Base-by-base conservation (phyloP, 1,140 invertebrate genomes). In the Pseudoatta argentina region DNA sequence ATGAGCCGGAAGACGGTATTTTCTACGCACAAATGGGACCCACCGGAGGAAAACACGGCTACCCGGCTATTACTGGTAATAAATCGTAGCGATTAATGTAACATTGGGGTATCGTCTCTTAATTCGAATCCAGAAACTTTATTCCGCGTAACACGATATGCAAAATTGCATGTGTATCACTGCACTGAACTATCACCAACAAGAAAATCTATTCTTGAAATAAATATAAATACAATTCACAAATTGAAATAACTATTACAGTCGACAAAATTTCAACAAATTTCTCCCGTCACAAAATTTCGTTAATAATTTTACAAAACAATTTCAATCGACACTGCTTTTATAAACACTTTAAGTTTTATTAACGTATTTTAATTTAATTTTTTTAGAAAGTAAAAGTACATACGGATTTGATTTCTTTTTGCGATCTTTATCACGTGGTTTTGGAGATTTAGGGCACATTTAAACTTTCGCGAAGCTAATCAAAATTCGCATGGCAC, bases 11-110 rank as follows among this genome's bases (percentile, higher is more conserved):
- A 48, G 98, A 99, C 93, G 97, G 98, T 10, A 97, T 98, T 3
- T 98, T 98, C 93, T 98, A 98, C 93, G 98, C 98, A 0, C 98
- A 98, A 93, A 97, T 98, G 96, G 98, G 98, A 39, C 98, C 98
- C 5, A 98, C 98, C 30, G 98, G 98, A 12, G 98, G 98, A 30
- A 97, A 98, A 93, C 97, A 97, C 87, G 98, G 98, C 55, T 98
- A 98, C 93, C 96, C 97, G 3, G 97, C 98, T 7, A 98, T 98
- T 44, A 98, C 98, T 55, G 97, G 97, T 98, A 94, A 59, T 10
- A 5, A 21, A 82, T 44, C 8, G 14, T 24, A 48, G 4, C 0
- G 4, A 30, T 27, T 30, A 27, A 27, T 53, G n/a, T 79, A 69
- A 69, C 21, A 44, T n/a, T 69, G n/a, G 4, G 5, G 18, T 27